phyloP scores from a whole-genome alignment of 2,113 vertebrate species.

The Mastomys natalensis region DNA sequence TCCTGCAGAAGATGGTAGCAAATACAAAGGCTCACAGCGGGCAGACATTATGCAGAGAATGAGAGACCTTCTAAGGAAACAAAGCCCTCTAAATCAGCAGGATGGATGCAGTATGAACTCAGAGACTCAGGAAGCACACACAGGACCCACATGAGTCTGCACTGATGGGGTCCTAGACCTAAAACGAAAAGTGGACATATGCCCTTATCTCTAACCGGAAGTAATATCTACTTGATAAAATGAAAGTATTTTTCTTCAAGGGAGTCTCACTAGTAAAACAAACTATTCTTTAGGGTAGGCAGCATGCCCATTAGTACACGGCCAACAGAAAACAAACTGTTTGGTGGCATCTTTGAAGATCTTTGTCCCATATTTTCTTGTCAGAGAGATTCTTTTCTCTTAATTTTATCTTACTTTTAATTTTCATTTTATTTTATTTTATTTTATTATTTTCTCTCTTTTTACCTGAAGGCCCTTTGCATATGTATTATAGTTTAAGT shows the following conservation, averaged over 20 bases:
- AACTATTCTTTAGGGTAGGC: neutral
- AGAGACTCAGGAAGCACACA: neutral
- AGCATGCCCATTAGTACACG: neutral
- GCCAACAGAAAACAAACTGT: neutral
- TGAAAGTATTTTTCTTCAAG: neutral
- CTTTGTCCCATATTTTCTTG: neutral
- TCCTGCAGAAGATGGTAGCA: neutral
- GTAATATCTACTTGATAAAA: neutral
- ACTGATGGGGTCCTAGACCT: neutral
- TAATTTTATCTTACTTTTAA: neutral
- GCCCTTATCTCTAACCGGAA: neutral
- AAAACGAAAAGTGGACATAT: neutral
- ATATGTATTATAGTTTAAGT: neutral
- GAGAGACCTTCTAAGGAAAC: neutral
- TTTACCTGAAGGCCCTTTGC: neutral
- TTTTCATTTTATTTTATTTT: neutral
- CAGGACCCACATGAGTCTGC: neutral
- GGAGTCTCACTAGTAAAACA: neutral
- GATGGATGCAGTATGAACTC: too few species aligned
- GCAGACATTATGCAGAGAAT: neutral
- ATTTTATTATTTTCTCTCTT: neutral
- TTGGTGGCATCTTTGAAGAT: neutral
- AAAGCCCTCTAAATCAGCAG: neutral
- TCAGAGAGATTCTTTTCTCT: neutral
- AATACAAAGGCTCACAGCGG: neutral